Conservation (phyloP, 2,888 invertebrate genomes). For the Hirtodrosophila trivittata region DNA sequence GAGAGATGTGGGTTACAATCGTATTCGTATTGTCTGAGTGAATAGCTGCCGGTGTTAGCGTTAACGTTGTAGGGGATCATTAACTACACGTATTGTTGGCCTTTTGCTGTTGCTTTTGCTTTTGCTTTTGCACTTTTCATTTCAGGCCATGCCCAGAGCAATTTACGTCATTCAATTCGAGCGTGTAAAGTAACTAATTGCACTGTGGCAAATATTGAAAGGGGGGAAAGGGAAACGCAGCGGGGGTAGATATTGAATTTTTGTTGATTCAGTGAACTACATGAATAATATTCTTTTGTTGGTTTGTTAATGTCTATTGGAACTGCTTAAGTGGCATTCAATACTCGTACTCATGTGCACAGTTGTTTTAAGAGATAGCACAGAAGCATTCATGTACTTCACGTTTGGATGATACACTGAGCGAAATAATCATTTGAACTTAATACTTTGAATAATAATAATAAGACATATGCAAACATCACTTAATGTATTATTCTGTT, state of each 20-base stretch:
- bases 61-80: constrained; percentile 49
- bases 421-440: too few relatives aligned
- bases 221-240: neutral
- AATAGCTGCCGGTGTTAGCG: constrained; percentile 45
- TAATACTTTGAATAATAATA: neutral
- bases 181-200: constrained; percentile 50
- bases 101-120: constrained; percentile 28
- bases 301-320: constrained; percentile 8
- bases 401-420: constrained; percentile 5
- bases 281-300: constrained; percentile 31
- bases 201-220: constrained; percentile 38
- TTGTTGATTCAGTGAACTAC: constrained; percentile 21
- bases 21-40: constrained; percentile 21
- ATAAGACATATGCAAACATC: too few relatives aligned
- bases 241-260: constrained; percentile 6
- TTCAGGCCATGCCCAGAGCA: constrained; percentile 26
- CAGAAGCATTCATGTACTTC: too few relatives aligned
- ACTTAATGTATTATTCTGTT: too few relatives aligned
- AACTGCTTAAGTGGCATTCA: constrained; percentile 4
- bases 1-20: constrained; percentile 7
- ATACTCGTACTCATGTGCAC: neutral
- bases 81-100: constrained; percentile 33
- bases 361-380: neutral
- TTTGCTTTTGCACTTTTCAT: constrained; percentile 47
- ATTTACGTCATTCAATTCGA: constrained; percentile 70